Evolutionary conservation across 2,888 invertebrate genomes (phyloP).

Genomic region (Neocrepidodera transversa): DNA sequence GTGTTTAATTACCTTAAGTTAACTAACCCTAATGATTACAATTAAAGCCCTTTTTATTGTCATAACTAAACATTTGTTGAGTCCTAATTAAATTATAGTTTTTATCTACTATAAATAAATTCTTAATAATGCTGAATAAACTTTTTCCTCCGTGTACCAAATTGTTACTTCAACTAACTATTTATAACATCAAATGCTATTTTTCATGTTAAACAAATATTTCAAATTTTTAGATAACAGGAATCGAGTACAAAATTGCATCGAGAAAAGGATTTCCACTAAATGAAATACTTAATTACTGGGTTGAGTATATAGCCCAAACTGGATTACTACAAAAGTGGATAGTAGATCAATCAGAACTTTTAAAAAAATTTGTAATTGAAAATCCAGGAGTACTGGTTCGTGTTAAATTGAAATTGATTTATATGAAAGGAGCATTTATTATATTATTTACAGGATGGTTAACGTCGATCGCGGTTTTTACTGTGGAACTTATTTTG

Average conservation of each 20-base stretch:
- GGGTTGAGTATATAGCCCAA: constrained; percentile 9
- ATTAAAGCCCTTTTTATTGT: too few species aligned
- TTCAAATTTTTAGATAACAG: constrained; percentile 5
- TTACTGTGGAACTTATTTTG: constrained; percentile 5
- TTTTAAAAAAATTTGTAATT: constrained; percentile 14
- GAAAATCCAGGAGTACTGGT: constrained; percentile 3
- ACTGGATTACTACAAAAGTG: constrained; percentile 17
- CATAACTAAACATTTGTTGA: too few species aligned
- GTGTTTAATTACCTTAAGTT: too few species aligned
- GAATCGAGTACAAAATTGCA: constrained; percentile 21
- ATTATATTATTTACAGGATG: neutral
- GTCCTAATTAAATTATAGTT: too few species aligned
- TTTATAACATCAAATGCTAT: too few species aligned
- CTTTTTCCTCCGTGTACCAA: too few species aligned
- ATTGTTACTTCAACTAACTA: too few species aligned
- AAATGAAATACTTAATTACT: constrained; percentile 8
- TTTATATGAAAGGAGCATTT: constrained; percentile 6
- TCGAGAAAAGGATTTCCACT: constrained; percentile 11
- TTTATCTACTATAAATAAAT: too few species aligned
- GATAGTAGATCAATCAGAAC: constrained; percentile 9
- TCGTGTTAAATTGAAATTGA: neutral
- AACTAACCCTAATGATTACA: too few species aligned
- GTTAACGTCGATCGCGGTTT: neutral
- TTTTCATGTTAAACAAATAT: too few species aligned
- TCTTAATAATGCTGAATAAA: too few species aligned